These are phyloP conservation scores for Temnothorax rugatulus DNA, from an alignment of 2,888 invertebrate species.

Conservation along the genomic window DNA sequence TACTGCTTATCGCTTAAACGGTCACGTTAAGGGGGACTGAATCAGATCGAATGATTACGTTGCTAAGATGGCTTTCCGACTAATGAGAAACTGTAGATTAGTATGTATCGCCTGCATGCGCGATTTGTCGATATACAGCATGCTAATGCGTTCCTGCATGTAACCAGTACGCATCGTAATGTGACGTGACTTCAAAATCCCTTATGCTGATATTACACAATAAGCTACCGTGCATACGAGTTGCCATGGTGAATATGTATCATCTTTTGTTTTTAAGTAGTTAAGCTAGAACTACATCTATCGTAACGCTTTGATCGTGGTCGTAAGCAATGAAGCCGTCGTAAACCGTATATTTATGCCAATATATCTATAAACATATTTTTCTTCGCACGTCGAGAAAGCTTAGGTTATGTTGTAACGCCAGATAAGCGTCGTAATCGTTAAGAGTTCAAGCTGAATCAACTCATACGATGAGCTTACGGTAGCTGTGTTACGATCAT, in stretches of 20 bases:
- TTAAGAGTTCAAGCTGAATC: too few species aligned
- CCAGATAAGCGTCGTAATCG: too few species aligned
- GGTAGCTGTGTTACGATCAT: too few species aligned
- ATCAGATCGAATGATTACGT: slow-evolving; percentile 39
- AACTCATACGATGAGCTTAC: too few species aligned
- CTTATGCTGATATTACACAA: slow-evolving; percentile 37
- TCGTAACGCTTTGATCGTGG: too few species aligned
- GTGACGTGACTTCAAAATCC: slow-evolving; percentile 46
- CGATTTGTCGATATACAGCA: slow-evolving; percentile 6
- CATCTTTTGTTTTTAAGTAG: slow-evolving; percentile 62
- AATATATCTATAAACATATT: too few species aligned
- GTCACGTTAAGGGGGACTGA: neutral
- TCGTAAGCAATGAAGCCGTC: too few species aligned
- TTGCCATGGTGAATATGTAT: slow-evolving; percentile 53
- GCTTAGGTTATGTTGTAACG: too few species aligned
- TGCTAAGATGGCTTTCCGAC: slow-evolving; percentile 32
- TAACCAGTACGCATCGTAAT: slow-evolving; percentile 9
- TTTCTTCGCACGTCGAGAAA: too few species aligned
- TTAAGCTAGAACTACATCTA: too few species aligned
- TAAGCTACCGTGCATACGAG: slow-evolving; percentile 4
- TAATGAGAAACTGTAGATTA: slow-evolving; percentile 48
- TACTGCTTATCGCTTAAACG: slow-evolving; percentile 16
- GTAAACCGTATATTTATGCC: too few species aligned
- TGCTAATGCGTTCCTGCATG: slow-evolving; percentile 11
- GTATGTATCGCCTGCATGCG: slow-evolving; percentile 26